Percentiles rank a stretch among this genome's conserved stretches.
Evolutionary conservation across 2,113 vertebrate genomes (phyloP).

Genomic region (Oenanthe melanoleuca): DNA sequence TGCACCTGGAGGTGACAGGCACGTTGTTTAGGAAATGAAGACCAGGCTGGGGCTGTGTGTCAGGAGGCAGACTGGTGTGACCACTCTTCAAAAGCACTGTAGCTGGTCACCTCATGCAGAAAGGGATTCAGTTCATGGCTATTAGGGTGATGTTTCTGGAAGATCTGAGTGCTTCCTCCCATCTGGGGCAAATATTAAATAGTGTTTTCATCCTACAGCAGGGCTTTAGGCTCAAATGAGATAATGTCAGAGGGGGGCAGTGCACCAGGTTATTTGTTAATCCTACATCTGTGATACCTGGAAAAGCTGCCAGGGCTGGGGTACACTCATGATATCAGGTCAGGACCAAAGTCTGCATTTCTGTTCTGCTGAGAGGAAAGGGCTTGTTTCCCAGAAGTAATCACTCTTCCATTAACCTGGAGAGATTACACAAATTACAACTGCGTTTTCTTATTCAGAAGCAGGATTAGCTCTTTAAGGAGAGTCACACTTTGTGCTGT

Average conservation of each 20-base stretch:
- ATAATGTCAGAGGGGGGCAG: neutral
- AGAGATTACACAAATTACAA: neutral
- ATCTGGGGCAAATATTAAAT: neutral
- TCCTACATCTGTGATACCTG: neutral
- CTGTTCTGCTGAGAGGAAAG: neutral
- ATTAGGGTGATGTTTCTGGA: neutral
- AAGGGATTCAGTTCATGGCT: neutral
- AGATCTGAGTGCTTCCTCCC: neutral
- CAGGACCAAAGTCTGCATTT: accelerated
- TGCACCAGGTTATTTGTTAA: neutral
- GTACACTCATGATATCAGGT: neutral
- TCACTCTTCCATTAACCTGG: neutral
- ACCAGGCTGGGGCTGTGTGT: neutral
- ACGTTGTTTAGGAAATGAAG: neutral
- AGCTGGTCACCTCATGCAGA: neutral
- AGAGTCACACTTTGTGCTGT: neutral
- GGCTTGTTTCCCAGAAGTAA: neutral
- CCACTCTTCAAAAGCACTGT: neutral
- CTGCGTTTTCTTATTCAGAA: neutral
- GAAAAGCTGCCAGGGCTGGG: accelerated
- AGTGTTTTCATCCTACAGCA: neutral
- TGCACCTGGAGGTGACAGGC: neutral
- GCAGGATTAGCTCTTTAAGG: neutral
- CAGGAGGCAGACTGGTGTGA: neutral
- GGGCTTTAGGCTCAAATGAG: neutral